A percentile compares a stretch with the other conserved stretches of the same genome.
Evolutionary conservation across 2,888 invertebrate genomes (phyloP).

Genomic region (Pollenia angustigena): DNA sequence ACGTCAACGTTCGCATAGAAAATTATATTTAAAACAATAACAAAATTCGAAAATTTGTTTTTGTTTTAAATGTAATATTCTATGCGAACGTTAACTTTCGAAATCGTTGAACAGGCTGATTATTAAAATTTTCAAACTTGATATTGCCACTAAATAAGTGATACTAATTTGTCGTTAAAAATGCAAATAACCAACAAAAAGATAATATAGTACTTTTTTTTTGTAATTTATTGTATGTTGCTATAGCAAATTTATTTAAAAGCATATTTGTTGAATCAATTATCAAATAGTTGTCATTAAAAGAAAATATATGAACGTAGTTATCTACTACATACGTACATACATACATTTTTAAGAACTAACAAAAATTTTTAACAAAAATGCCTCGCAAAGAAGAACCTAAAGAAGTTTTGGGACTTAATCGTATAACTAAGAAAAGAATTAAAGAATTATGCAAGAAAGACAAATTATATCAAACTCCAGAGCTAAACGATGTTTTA

Average conservation of each 20-base stretch:
- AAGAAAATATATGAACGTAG: constrained; percentile 20
- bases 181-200: too few relatives aligned
- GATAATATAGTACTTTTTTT: background rate
- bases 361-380: constrained; percentile 23
- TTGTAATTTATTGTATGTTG: constrained; percentile 19
- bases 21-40: too few relatives aligned
- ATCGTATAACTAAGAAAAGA: constrained; percentile 92
- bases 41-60: too few relatives aligned
- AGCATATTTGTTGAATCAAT: constrained; percentile 74
- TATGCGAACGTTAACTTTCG: too few relatives aligned
- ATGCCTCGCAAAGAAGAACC: constrained; percentile 59
- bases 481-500: constrained; percentile 94
- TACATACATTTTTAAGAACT: constrained; percentile 6
- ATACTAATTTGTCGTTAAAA: too few relatives aligned
- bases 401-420: constrained; percentile 80
- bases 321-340: background rate
- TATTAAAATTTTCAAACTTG: too few relatives aligned
- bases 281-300: constrained; percentile 54
- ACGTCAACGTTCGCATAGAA: too few relatives aligned
- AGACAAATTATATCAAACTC: constrained; percentile 93
- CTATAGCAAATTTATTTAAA: constrained; percentile 46
- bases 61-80: too few relatives aligned
- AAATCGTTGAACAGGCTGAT: too few relatives aligned
- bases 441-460: constrained; percentile 93
- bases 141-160: too few relatives aligned